Base-by-base conservation (phyloP, 2,888 invertebrate species). In the Pyrrhosoma nymphula region DNA sequence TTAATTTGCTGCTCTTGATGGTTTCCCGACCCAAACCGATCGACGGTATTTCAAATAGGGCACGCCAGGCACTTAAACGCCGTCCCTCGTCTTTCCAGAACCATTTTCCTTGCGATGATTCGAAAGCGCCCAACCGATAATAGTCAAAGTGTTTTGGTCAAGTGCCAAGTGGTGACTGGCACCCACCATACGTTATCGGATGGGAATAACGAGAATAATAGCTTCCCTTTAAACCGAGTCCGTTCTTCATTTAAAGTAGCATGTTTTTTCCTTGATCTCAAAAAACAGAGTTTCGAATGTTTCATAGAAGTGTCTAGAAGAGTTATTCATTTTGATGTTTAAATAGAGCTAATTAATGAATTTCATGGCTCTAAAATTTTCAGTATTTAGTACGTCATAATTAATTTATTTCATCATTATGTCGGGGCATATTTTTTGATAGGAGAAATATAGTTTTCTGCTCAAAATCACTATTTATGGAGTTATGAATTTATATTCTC, bases 1-100 rank as follows among this genome's bases (percentile, higher is more conserved):
- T 82, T 82, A 82, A 82, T 82, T 82, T 82, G 82, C 82, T 82
- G 30, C 35, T 18, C 30, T 82, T 35, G 82, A 82, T 82, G 82
- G 82, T 82, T 2, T 14, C 16, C 82, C 47, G 60, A 60, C 60
- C 60, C 82, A 35, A 82, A 82, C 82, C 82, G 18, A 82, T 82
- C 35, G 82, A 4, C 35, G 8, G 30, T 82, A 82, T 82, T 82
- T 82, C 82, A 82, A 82, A 30, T 18, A n/a, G 82, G 82, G 35
- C 35, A 35, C 69, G 69, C 69, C 69, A 69, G 69, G 10, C 69
- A 69, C 69, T 69, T n/a, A 69, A 69, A 26, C 47, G 8, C 69
- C 69, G 16, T 20, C 18, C 10, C 26, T 69, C 69, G 2, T 69
- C 69, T 69, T 69, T 69, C 30, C 35, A 35, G 16, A 30, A 35